Evolutionary conservation across 2,888 invertebrate genomes (phyloP), one percentile per base, ranked within the genome.

Genomic region (Pseudoips prasinana): DNA sequence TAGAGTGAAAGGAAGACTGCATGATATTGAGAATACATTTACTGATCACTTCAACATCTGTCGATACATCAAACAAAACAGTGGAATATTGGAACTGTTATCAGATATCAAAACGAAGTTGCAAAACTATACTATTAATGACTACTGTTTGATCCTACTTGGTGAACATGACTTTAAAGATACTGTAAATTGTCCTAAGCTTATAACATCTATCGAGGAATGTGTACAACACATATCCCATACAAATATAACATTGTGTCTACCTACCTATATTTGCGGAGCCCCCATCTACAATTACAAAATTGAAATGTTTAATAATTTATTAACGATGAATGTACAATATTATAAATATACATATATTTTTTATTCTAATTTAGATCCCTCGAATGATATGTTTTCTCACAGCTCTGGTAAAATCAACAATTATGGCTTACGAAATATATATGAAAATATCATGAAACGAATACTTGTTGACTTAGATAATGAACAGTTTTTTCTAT

Each of bases 311-410:
- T n/a, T n/a, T n/a, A n/a, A n/a, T n/a, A n/a, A n/a, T n/a, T n/a
- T n/a, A n/a, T n/a, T n/a, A 7, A 31, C 8, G 20, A 10, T 32
- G 22, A 8, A 37, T 14, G 0, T 34, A 17, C 8, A 28, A 32
- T 8, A 37, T 17, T 8, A 31, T 25, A 28, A 28, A 3, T 37
- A 38, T 8, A 32, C 37, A 17, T 32, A 38, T 17, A 20, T 22
- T 22, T 38, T 24, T 32, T 28, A 38, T 17, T 14, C 26, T 6
- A 38, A 38, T 19, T 3, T 18, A 11, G 24, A 7, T 3, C n/a
- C 29, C 4, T 7, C 20, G 6, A 8, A 10, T 20, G n/a, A n/a
- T n/a, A n/a, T n/a, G n/a, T n/a, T n/a, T n/a, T n/a, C n/a, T n/a
- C n/a, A n/a, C n/a, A n/a, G 8, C n/a, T 28, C 25, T 11, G 38